Percentiles rank a stretch among this genome's conserved stretches.
Conservation (phyloP, 92 coral and sea anemone genomes). For the Nematostella vectensis region DNA sequence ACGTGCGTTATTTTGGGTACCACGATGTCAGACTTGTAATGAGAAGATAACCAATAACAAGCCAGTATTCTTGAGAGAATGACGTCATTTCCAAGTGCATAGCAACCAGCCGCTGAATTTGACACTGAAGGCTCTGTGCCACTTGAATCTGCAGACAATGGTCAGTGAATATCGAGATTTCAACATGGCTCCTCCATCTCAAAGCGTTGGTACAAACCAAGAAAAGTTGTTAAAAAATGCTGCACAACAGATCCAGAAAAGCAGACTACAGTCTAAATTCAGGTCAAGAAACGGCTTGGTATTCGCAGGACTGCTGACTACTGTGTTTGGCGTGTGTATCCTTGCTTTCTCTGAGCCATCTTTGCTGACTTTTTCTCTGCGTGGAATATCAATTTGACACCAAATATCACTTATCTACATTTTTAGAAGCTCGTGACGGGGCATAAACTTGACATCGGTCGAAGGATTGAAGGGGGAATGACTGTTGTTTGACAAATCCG, state of each 20-base stretch:
- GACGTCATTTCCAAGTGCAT: too few species aligned
- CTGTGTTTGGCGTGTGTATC: constrained; percentile 96
- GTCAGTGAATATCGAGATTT: constrained; percentile 38
- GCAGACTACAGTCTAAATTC: constrained; percentile 15
- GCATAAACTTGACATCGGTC: too few species aligned
- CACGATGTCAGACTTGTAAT: constrained; percentile 20
- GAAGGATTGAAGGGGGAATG: too few species aligned
- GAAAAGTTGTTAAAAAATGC: constrained; percentile 39
- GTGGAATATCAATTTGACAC: too few species aligned
- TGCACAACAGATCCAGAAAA: constrained; percentile 28
- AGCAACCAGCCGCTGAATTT: background rate
- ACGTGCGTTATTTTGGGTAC: constrained; percentile 4
- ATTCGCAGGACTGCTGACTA: constrained; percentile 73
- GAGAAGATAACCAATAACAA: background rate
- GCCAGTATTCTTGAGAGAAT: too few species aligned
- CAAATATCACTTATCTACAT: too few species aligned
- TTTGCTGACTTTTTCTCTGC: too few species aligned
- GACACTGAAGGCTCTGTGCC: constrained; percentile 3
- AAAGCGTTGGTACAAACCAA: constrained; percentile 22
- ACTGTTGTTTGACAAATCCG: too few species aligned
- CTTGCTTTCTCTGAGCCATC: too few species aligned
- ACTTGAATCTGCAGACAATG: constrained; percentile 4
- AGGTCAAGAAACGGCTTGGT: constrained; percentile 60
- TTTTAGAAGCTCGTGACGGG: too few species aligned
- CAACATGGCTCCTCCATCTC: constrained; percentile 60